Conservation (phyloP, 2,888 invertebrate genomes). For the Thelaira solivaga region DNA sequence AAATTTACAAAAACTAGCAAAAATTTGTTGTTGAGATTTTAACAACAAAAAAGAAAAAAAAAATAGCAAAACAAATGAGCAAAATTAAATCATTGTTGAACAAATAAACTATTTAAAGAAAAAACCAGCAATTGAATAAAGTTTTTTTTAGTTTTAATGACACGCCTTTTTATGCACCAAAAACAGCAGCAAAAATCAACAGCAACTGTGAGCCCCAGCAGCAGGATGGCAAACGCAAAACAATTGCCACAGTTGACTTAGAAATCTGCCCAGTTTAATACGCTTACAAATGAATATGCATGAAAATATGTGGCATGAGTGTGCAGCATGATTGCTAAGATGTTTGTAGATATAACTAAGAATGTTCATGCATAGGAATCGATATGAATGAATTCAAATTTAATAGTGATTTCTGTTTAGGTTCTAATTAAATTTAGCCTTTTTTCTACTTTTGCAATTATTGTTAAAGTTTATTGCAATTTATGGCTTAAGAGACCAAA, state of each 20-base stretch:
- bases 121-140: conserved; percentile 49
- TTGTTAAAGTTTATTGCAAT: conserved; percentile 53
- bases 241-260: conserved; percentile 5
- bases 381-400: conserved; percentile 43
- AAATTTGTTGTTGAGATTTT: conserved; percentile 53
- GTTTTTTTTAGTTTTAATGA: conserved; percentile 52
- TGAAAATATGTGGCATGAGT: conserved; percentile 20
- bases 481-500: conserved; percentile 41
- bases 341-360: no score
- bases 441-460: conserved; percentile 38
- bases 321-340: no score
- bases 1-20: conserved; percentile 50
- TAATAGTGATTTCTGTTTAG: conserved; percentile 47
- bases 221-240: conserved; percentile 20
- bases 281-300: conserved; percentile 35
- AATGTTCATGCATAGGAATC: conserved; percentile 10
- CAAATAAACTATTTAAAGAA: conserved; percentile 57
- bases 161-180: conserved; percentile 55
- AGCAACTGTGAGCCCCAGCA: conserved; percentile 32
- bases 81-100: conserved; percentile 62
- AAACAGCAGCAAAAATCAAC: conserved; percentile 29
- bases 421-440: conserved; percentile 57
- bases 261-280: conserved; percentile 5
- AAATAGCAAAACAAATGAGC: conserved; percentile 22
- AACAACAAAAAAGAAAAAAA: conserved; percentile 9